Conservation (phyloP, 2,797 vertebrate species). For the Gymnoscopelus braueri region DNA sequence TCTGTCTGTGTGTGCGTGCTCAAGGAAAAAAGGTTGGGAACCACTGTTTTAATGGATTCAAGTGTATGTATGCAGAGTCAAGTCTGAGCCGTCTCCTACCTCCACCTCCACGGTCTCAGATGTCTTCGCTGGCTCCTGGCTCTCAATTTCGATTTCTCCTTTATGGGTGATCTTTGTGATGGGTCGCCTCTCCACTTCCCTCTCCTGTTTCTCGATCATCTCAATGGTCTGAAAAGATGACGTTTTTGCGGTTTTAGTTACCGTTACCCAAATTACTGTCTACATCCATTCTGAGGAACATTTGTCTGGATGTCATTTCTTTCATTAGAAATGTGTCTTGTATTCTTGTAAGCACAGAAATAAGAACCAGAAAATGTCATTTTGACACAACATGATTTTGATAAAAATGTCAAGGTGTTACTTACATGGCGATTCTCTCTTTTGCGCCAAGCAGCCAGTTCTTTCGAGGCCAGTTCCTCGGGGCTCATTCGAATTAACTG, state of each 20-base stretch:
- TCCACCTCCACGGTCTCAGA: conserved; percentile 86
- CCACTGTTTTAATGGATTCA: too few species aligned
- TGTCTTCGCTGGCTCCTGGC: conserved; percentile 91
- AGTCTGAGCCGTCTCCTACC: conserved; percentile 72
- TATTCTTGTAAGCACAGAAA: too few species aligned
- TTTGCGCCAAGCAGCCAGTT: conserved; percentile 96
- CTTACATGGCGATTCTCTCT: conserved; percentile 98
- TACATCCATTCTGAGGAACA: neutral
- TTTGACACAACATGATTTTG: neutral
- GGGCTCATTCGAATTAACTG: conserved; percentile 97
- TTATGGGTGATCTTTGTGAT: conserved; percentile 99
- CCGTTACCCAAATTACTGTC: conserved; percentile 13
- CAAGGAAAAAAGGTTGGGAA: too few species aligned
- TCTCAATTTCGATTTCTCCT: conserved; percentile 99
- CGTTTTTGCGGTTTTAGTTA: conserved; percentile 10
- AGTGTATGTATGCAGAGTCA: too few species aligned
- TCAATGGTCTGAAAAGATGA: conserved; percentile 90
- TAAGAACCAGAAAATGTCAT: neutral
- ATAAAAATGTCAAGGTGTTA: neutral
- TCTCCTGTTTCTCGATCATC: conserved; percentile 99
- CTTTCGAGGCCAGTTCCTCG: conserved; percentile 97
- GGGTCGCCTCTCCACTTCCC: conserved; percentile 94
- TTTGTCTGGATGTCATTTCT: too few species aligned
- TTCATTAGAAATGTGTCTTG: too few species aligned
- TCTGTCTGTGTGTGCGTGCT: too few species aligned